Conservation (phyloP, 2,888 invertebrate species). For the Gerris lacustris region DNA sequence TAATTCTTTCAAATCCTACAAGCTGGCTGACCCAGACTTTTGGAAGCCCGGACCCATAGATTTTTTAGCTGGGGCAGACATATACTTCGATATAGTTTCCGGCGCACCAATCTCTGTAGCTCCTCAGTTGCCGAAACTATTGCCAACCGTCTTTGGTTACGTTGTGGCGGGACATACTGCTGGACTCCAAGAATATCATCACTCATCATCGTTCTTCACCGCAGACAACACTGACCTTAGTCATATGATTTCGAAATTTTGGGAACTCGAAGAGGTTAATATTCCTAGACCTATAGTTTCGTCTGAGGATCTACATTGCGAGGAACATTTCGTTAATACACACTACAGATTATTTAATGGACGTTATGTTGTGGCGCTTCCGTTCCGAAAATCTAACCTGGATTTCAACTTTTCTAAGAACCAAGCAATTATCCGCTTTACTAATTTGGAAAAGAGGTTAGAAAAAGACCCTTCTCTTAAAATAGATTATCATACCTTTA, state of each 20-base stretch:
- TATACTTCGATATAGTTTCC: slow-evolving; percentile 6
- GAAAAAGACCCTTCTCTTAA: background rate
- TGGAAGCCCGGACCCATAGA: slow-evolving; percentile 9
- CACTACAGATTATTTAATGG: background rate
- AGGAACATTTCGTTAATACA: background rate
- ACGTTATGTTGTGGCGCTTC: background rate
- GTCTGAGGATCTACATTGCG: background rate
- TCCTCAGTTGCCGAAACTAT: slow-evolving; percentile 5
- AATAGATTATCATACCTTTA: background rate
- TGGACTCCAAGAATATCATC: background rate
- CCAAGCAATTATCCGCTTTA: background rate
- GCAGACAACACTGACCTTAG: background rate
- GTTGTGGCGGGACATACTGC: slow-evolving; percentile 1
- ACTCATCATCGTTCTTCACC: background rate
- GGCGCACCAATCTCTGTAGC: background rate
- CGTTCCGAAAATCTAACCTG: background rate
- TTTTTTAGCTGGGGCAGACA: slow-evolving; percentile 8
- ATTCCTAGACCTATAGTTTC: background rate
- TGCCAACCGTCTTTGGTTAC: slow-evolving; percentile 9
- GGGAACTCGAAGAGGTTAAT: background rate
- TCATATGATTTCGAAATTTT: background rate
- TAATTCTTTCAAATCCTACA: background rate
- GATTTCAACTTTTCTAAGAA: background rate
- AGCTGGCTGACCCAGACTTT: slow-evolving; percentile 11
- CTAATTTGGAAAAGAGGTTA: background rate